phyloP scores from a whole-genome alignment of 2,113 vertebrate genomes.

The Glaucomys volans region DNA sequence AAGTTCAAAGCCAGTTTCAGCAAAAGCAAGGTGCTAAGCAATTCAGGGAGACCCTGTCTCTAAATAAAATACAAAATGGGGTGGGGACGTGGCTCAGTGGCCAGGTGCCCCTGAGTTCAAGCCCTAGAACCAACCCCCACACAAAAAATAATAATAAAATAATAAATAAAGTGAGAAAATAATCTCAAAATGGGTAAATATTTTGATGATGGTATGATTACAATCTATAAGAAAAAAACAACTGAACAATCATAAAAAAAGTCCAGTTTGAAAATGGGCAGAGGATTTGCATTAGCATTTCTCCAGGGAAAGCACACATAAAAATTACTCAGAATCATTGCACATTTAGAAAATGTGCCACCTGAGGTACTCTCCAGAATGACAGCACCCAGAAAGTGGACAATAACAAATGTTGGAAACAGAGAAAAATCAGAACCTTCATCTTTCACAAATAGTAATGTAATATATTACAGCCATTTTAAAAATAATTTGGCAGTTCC shows the following conservation, averaged over 20 bases:
- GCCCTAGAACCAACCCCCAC: too few relatives aligned
- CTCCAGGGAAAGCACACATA: neutral
- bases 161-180: neutral
- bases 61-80: too few relatives aligned
- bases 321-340: neutral
- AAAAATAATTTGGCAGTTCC: neutral
- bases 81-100: too few relatives aligned
- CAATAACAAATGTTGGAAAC: neutral
- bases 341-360: neutral
- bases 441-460: neutral
- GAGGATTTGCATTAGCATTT: neutral
- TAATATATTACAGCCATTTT: neutral
- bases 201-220: neutral
- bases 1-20: too few relatives aligned
- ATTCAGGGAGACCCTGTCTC: too few relatives aligned
- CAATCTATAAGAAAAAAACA: neutral
- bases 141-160: neutral
- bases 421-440: neutral
- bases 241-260: neutral
- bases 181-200: neutral
- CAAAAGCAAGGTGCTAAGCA: too few relatives aligned
- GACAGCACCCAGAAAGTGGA: neutral
- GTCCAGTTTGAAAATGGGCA: neutral
- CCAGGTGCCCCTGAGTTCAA: too few relatives aligned
- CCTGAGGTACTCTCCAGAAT: too few relatives aligned